Evolutionary conservation across 2,888 invertebrate genomes (phyloP).

Genomic region (Orchesellides sinensis): DNA sequence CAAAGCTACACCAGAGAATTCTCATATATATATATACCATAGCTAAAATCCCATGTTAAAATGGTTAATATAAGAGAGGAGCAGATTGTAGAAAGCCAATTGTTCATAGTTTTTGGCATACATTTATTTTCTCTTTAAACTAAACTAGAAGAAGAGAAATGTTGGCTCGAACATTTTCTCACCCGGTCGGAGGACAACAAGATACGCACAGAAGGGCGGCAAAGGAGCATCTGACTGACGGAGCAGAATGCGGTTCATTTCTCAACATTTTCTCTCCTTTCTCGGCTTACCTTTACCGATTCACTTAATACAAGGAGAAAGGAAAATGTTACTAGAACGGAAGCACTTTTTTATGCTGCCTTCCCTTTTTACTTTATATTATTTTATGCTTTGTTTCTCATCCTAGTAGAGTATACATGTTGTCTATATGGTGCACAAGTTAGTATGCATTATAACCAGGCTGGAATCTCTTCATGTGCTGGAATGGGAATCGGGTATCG

Average conservation of each 20-base stretch:
- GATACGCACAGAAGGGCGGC: slow-evolving; percentile 7
- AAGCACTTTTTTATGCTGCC: not conserved
- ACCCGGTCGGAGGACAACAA: not conserved
- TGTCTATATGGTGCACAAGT: not conserved
- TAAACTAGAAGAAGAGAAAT: not conserved
- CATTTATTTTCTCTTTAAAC: not conserved
- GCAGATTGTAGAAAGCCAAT: no score
- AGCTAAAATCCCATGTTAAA: no score
- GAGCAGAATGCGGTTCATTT: not conserved
- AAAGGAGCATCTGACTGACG: slow-evolving; percentile 8
- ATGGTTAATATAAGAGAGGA: no score
- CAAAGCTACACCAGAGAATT: no score
- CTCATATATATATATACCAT: no score
- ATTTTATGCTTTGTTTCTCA: not conserved
- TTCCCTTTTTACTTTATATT: not conserved
- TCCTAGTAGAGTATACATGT: no score
- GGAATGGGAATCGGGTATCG: not conserved
- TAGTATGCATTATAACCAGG: not conserved
- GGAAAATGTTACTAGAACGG: not conserved
- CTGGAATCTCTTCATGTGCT: not conserved
- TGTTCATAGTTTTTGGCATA: no score
- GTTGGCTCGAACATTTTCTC: not conserved
- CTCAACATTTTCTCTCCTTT: not conserved
- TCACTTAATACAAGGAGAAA: not conserved
- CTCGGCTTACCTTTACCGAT: not conserved